These are phyloP conservation scores for Aulostomus chinensis DNA, from an alignment of 2,797 vertebrate genomes.

Conservation along the genomic window DNA sequence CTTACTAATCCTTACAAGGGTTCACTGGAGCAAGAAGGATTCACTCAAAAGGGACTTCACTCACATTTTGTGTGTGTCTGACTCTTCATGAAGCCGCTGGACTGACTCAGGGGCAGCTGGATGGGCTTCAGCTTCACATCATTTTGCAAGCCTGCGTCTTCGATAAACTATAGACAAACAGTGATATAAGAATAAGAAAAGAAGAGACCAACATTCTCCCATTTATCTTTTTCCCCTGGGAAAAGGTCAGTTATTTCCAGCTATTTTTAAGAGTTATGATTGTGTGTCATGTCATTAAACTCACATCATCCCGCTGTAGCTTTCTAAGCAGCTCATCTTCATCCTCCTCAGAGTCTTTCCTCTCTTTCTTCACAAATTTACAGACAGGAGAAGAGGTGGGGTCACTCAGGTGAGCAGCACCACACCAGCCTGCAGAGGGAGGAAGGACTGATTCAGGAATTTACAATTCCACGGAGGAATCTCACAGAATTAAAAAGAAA, in stretches of 20 bases:
- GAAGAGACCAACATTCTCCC: too few species aligned
- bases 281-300: neutral
- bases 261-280: too few species aligned
- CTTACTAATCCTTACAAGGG: too few species aligned
- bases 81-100: constrained; percentile 42
- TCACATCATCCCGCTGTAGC: constrained; percentile 78
- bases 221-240: too few species aligned
- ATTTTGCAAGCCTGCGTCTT: constrained; percentile 79
- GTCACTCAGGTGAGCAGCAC: constrained; percentile 40
- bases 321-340: constrained; percentile 73
- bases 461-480: neutral
- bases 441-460: neutral
- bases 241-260: too few species aligned
- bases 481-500: neutral
- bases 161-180: constrained; percentile 77
- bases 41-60: too few species aligned
- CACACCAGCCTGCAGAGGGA: constrained; percentile 63
- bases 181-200: too few species aligned
- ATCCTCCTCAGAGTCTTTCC: constrained; percentile 55
- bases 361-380: constrained; percentile 73
- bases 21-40: too few species aligned
- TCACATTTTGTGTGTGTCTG: constrained; percentile 43
- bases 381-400: constrained; percentile 49
- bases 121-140: constrained; percentile 75
- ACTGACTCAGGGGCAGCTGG: constrained; percentile 77